These are phyloP conservation scores for Maniola hyperantus DNA, from an alignment of 2,888 invertebrate species.

Conservation along the genomic window DNA sequence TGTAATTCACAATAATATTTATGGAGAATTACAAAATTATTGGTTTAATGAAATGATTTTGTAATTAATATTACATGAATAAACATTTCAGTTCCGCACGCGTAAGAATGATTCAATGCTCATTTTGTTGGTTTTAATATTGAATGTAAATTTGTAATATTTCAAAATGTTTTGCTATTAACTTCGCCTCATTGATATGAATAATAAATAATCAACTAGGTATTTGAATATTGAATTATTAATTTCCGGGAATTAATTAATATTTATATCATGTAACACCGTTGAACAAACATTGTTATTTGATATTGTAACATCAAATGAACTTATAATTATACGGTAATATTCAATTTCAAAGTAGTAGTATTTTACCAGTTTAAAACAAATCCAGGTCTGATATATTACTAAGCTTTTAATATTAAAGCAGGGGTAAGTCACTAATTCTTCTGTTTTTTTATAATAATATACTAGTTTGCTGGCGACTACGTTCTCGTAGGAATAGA, in stretches of 20 bases:
- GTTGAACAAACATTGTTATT: not conserved
- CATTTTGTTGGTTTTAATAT: constrained; percentile 6
- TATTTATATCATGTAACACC: not conserved
- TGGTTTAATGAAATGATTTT: not conserved
- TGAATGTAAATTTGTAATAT: not conserved
- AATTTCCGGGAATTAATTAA: not conserved
- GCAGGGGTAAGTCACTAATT: too few relatives aligned
- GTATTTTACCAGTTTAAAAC: too few relatives aligned
- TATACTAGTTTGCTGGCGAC: too few relatives aligned
- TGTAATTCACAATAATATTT: constrained; percentile 41
- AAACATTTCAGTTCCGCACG: constrained; percentile 3
- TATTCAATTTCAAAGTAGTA: too few relatives aligned
- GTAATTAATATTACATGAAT: constrained; percentile 2
- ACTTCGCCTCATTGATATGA: constrained; percentile 1
- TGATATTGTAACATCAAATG: not conserved
- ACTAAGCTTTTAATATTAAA: too few relatives aligned
- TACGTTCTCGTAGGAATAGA: too few relatives aligned
- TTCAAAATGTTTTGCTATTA: constrained; percentile 1
- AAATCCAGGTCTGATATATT: too few relatives aligned
- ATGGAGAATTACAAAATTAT: constrained; percentile 18
- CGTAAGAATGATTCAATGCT: constrained; percentile 2
- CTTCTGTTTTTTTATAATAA: too few relatives aligned
- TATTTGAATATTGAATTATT: not conserved
- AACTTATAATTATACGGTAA: not conserved
- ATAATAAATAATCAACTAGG: not conserved